Conservation (phyloP, 1,140 invertebrate genomes). For the Meloidogyne hapla region DNA sequence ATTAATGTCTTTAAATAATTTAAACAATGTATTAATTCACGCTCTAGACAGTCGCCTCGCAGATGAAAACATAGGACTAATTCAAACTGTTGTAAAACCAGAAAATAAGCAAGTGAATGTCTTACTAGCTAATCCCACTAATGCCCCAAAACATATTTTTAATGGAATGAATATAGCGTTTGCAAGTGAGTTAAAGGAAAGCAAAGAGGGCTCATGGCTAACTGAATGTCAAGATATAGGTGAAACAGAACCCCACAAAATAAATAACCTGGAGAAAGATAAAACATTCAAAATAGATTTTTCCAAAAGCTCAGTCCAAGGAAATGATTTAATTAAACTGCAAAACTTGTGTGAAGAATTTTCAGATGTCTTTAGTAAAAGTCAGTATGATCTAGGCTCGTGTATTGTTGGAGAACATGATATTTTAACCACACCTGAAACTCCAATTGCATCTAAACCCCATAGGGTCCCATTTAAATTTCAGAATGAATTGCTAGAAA, state of each 20-base stretch:
- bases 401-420: not conserved
- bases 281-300: too few relatives aligned
- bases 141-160: not conserved
- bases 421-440: constrained; percentile 10
- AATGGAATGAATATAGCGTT: not conserved
- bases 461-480: too few relatives aligned
- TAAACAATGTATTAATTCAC: too few relatives aligned
- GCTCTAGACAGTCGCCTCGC: too few relatives aligned
- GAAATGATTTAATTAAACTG: not conserved
- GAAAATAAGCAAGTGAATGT: too few relatives aligned
- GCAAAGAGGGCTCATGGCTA: not conserved
- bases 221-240: not conserved
- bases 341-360: not conserved
- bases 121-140: not conserved
- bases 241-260: too few relatives aligned
- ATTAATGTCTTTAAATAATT: too few relatives aligned
- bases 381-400: constrained; percentile 10
- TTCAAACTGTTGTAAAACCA: too few relatives aligned
- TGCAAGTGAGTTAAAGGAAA: not conserved
- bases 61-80: too few relatives aligned
- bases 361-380: constrained; percentile 6
- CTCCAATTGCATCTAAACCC: not conserved
- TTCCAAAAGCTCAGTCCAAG: not conserved
- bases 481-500: too few relatives aligned
- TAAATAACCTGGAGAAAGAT: not conserved